Conservation (phyloP, 2,113 vertebrate genomes). For the Motacilla tschutschensis region DNA sequence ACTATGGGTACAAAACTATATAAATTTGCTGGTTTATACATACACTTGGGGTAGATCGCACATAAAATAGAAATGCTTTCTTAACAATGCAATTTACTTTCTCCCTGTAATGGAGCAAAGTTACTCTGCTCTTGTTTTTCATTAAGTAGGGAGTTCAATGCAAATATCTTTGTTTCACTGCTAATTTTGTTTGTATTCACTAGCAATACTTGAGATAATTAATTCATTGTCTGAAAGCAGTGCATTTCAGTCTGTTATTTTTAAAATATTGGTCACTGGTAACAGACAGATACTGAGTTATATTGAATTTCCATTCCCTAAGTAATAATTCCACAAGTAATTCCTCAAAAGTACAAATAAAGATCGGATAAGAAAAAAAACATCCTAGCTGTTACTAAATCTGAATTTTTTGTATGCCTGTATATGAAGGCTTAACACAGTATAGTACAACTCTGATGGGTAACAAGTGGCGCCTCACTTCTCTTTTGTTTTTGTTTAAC, state of each 20-base stretch:
- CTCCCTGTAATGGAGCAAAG: neutral
- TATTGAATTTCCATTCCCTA: neutral
- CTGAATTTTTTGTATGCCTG: neutral
- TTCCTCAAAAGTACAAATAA: neutral
- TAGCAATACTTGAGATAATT: neutral
- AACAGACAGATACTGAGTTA: neutral
- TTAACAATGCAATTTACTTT: neutral
- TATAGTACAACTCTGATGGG: neutral
- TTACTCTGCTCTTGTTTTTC: neutral
- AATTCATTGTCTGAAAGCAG: neutral
- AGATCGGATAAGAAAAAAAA: neutral
- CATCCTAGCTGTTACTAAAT: neutral
- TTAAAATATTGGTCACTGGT: neutral
- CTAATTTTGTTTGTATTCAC: neutral
- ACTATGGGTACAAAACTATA: neutral
- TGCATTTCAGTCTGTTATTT: neutral
- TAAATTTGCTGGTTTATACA: neutral
- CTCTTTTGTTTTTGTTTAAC: neutral
- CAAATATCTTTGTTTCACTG: neutral
- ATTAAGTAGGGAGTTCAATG: neutral
- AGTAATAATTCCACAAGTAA: neutral
- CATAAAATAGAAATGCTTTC: neutral
- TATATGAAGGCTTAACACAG: neutral
- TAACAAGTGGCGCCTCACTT: neutral
- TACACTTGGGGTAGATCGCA: neutral